Conservation (phyloP, 2,888 invertebrate genomes). For the Emmelina monodactyla region DNA sequence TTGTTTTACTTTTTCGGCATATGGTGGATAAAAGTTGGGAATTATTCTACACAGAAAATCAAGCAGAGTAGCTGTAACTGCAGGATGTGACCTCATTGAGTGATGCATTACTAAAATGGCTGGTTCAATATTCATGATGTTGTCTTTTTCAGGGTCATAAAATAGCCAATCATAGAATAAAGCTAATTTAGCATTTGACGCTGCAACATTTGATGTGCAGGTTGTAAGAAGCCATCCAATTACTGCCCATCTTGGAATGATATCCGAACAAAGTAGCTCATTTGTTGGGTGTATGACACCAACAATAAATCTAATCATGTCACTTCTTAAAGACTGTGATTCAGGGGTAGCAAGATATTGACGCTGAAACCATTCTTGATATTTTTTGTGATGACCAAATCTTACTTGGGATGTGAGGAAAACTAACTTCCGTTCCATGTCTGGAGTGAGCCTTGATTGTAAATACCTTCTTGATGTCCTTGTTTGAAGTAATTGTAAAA, state of each 20-base stretch:
- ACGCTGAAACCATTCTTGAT: conserved; percentile 94
- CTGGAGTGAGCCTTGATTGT: conserved; percentile 85
- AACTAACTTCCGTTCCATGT: conserved; percentile 91
- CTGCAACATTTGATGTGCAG: conserved; percentile 87
- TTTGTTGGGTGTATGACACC: conserved; percentile 94
- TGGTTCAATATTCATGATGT: conserved; percentile 96
- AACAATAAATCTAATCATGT: conserved; percentile 92
- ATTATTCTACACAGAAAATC: conserved; percentile 94
- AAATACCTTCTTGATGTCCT: conserved; percentile 88
- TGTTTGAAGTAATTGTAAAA: conserved; percentile 80
- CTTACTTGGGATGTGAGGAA: conserved; percentile 86
- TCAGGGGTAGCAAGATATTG: conserved; percentile 92
- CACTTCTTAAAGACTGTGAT: conserved; percentile 89
- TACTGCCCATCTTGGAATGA: conserved; percentile 94
- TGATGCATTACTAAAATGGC: conserved; percentile 94
- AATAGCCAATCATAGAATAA: conserved; percentile 95
- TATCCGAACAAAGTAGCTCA: conserved; percentile 91
- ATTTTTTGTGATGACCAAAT: conserved; percentile 90
- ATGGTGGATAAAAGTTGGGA: conserved; percentile 83
- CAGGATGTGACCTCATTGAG: conserved; percentile 90
- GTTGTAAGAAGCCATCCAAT: conserved; percentile 94
- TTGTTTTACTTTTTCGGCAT: conserved; percentile 79
- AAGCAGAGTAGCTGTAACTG: conserved; percentile 86
- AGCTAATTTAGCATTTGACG: conserved; percentile 89
- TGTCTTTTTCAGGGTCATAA: conserved; percentile 89